Conservation (phyloP, 2,113 vertebrate species). For the Crocuta crocuta region DNA sequence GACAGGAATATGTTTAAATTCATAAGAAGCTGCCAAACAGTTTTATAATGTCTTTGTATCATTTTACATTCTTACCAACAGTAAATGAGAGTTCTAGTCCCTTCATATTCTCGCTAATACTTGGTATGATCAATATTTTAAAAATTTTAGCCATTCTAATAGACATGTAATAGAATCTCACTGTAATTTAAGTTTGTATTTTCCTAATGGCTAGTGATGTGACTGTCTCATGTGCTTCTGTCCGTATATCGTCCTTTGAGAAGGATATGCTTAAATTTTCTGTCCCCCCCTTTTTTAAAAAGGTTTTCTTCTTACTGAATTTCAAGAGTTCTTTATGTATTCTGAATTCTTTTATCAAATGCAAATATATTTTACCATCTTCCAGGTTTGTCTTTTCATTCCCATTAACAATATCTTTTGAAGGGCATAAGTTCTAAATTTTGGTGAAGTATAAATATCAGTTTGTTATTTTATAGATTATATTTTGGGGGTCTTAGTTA, state of each 20-base stretch:
- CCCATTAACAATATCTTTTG: not conserved
- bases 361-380: not conserved
- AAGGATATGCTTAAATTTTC: not conserved
- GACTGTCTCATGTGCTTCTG: not conserved
- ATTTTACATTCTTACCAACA: not conserved
- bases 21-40: not conserved
- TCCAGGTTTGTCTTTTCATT: slow-evolving; percentile 39
- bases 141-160: not conserved
- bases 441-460: slow-evolving; percentile 10
- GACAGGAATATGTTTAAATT: not conserved
- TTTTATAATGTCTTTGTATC: not conserved
- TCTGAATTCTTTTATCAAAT: not conserved
- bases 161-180: not conserved
- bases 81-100: not conserved
- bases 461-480: slow-evolving; percentile 34
- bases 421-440: slow-evolving; percentile 48
- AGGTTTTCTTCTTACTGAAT: not conserved
- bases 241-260: not conserved
- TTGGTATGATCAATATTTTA: not conserved
- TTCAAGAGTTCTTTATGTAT: not conserved
- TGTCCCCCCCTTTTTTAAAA: not conserved
- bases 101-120: not conserved
- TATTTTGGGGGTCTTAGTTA: not conserved
- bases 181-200: slow-evolving; percentile 1
- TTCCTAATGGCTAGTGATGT: not conserved